These are phyloP conservation scores for Saimiri boliviensis DNA, from an alignment of 2,113 vertebrate genomes.

Conservation along the genomic window DNA sequence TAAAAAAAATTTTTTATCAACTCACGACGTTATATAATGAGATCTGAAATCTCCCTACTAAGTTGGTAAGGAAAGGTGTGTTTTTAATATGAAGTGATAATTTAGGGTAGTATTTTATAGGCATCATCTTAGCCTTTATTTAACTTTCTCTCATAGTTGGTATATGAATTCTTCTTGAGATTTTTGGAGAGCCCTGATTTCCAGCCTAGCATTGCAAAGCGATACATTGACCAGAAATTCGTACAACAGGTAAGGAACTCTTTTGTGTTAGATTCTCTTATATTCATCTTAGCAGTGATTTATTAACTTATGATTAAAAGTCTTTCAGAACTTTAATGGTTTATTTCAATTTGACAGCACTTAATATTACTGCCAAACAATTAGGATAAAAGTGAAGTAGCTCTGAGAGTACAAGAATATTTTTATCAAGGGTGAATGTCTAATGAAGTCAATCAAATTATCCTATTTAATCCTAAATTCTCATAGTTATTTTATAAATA, in stretches of 20 bases:
- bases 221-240: conserved; percentile 98
- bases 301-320: conserved; percentile 47
- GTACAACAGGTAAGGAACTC: conserved; percentile 93
- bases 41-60: neutral
- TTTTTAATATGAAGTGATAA: neutral
- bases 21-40: neutral
- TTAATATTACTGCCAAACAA: conserved; percentile 26
- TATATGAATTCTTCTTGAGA: conserved; percentile 98
- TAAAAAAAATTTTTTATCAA: neutral
- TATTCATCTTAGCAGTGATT: neutral
- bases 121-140: conserved; percentile 43
- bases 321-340: conserved; percentile 38
- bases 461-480: neutral
- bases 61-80: neutral
- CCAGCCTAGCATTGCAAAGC: conserved; percentile 96
- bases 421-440: neutral
- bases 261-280: conserved; percentile 21
- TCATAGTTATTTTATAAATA: neutral
- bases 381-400: conserved; percentile 24
- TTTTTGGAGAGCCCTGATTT: conserved; percentile 99
- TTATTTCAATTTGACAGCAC: conserved; percentile 9
- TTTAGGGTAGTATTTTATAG: neutral
- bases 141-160: conserved; percentile 87
- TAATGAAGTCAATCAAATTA: neutral
- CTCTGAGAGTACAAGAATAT: neutral